A percentile compares a stretch with the other conserved stretches of the same genome.
Conservation (phyloP, 1,140 invertebrate genomes). For the Drosophila melanica region DNA sequence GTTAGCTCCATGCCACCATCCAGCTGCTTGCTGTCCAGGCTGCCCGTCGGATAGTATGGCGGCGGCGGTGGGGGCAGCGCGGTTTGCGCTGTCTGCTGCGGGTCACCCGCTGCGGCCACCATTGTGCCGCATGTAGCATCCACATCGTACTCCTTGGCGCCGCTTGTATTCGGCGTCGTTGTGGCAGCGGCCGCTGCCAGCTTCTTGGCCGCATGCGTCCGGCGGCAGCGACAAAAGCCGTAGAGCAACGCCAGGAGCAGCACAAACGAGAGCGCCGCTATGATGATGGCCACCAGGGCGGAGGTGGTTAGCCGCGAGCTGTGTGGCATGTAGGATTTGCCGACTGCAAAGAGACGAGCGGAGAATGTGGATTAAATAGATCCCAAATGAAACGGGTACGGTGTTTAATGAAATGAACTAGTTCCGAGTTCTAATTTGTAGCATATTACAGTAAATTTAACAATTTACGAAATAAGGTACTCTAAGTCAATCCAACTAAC, state of each 20-base stretch:
- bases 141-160: constrained; percentile 73
- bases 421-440: background rate
- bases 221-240: constrained; percentile 73
- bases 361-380: too few species aligned
- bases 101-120: constrained; percentile 44
- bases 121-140: constrained; percentile 64
- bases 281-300: constrained; percentile 74
- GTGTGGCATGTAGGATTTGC: constrained; percentile 76
- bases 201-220: constrained; percentile 67
- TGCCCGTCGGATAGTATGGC: constrained; percentile 77
- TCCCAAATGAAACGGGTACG: background rate
- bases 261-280: constrained; percentile 68
- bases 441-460: background rate
- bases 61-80: constrained; percentile 59
- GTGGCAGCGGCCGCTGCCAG: constrained; percentile 35
- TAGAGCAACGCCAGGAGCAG: constrained; percentile 65
- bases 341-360: constrained; percentile 51
- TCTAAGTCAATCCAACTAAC: too few species aligned
- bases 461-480: too few species aligned
- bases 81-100: constrained; percentile 24
- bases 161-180: background rate
- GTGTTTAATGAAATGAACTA: constrained; percentile 9
- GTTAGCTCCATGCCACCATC: constrained; percentile 75
- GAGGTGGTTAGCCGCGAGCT: constrained; percentile 71
- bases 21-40: constrained; percentile 72